A percentile compares a stretch with the other conserved stretches of the same genome.
Evolutionary conservation across 2,888 invertebrate species (phyloP).

Genomic region (Melipona bicolor): DNA sequence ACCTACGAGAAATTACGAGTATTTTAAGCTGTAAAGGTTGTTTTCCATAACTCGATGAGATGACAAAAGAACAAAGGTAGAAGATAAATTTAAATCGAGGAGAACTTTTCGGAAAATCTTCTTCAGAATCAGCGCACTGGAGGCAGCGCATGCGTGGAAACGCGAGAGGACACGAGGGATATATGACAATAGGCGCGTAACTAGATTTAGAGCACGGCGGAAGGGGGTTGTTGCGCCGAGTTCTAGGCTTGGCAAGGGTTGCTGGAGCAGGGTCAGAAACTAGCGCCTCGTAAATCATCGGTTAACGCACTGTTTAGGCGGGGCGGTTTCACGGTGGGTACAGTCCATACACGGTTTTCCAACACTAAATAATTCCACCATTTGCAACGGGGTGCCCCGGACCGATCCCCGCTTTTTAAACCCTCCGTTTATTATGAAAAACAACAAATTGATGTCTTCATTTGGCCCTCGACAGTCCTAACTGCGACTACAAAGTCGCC

Average conservation of each 20-base stretch:
- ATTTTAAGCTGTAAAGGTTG: too few species aligned
- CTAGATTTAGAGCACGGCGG: constrained; percentile 76
- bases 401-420: constrained; percentile 38
- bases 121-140: constrained; percentile 35
- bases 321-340: constrained; percentile 84
- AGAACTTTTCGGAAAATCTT: too few species aligned
- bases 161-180: constrained; percentile 65
- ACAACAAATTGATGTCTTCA: constrained; percentile 72
- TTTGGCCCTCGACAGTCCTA: constrained; percentile 31
- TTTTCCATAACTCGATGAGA: too few species aligned
- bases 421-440: constrained; percentile 38
- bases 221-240: constrained; percentile 73
- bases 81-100: too few species aligned
- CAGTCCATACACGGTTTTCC: constrained; percentile 77
- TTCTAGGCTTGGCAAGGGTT: constrained; percentile 56
- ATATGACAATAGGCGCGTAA: constrained; percentile 75
- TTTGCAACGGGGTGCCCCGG: constrained; percentile 74
- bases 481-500: too few species aligned
- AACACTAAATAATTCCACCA: constrained; percentile 83
- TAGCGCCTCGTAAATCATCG: constrained; percentile 82
- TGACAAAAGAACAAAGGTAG: too few species aligned
- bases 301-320: constrained; percentile 84
- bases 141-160: constrained; percentile 74
- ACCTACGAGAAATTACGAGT: too few species aligned
- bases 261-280: constrained; percentile 43